A percentile compares a stretch with the other conserved stretches of the same genome.
Evolutionary conservation across 2,888 invertebrate genomes (phyloP).

Genomic region (Cosmopolites sordidus): DNA sequence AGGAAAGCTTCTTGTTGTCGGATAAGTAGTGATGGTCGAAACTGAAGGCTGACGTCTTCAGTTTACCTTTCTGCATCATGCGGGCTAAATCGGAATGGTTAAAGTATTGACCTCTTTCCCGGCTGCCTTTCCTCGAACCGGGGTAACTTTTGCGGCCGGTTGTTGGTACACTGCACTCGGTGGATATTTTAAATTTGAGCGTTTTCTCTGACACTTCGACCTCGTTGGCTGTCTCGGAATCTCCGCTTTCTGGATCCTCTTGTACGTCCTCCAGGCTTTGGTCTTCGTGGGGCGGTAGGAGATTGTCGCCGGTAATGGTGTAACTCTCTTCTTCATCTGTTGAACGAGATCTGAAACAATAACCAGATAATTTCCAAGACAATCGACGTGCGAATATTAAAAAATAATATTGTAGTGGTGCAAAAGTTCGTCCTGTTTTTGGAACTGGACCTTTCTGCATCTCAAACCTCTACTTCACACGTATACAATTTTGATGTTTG

Average conservation of each 20-base stretch:
- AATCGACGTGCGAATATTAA: no score
- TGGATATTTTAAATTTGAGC: conserved; percentile 71
- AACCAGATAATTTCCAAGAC: no score
- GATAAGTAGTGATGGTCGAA: conserved; percentile 44
- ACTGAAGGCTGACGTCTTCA: conserved; percentile 44
- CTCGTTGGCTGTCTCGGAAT: conserved; percentile 65
- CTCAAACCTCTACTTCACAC: no score
- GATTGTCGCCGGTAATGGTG: conserved; percentile 17
- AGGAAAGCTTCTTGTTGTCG: conserved; percentile 45
- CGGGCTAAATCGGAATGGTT: conserved; percentile 48
- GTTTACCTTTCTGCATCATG: conserved; percentile 50
- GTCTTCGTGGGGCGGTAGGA: conserved; percentile 33
- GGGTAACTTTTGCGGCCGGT: conserved; percentile 61
- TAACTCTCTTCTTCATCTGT: conserved; percentile 47
- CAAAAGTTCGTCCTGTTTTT: no score
- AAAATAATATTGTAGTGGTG: no score
- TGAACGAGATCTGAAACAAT: conserved; percentile 49
- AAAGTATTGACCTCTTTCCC: conserved; percentile 54
- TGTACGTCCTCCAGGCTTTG: conserved; percentile 52
- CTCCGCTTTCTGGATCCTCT: conserved; percentile 57
- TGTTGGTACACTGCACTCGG: conserved; percentile 54
- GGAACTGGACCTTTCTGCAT: no score
- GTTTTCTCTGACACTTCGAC: conserved; percentile 72
- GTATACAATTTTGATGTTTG: no score
- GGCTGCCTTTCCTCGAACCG: conserved; percentile 64